These are phyloP conservation scores for Chionomys nivalis DNA, from an alignment of 2,113 vertebrate genomes.

Conservation along the genomic window DNA sequence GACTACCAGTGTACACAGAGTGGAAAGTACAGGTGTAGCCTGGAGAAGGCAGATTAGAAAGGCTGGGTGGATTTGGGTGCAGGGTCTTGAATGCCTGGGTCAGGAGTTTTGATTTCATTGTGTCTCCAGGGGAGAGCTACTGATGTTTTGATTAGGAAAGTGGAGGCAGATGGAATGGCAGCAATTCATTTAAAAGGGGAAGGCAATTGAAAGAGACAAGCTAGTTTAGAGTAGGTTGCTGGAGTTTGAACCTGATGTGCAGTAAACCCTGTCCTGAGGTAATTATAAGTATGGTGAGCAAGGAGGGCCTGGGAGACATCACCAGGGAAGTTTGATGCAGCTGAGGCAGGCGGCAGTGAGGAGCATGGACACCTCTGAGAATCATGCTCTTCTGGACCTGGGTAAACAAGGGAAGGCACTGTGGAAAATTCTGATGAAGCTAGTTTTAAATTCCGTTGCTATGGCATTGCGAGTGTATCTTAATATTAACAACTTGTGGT, in stretches of 20 bases:
- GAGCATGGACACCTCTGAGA: not conserved
- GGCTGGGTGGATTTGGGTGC: not conserved
- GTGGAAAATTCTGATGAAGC: slow-evolving; percentile 41
- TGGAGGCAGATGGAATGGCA: not conserved
- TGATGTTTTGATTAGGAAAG: slow-evolving; percentile 16
- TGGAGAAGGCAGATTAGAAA: slow-evolving; percentile 33
- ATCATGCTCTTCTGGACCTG: slow-evolving; percentile 4
- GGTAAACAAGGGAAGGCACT: not conserved
- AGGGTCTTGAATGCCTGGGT: slow-evolving; percentile 34
- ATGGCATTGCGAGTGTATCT: slow-evolving; percentile 4
- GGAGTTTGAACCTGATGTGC: not conserved
- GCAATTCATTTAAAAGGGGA: slow-evolving; percentile 11
- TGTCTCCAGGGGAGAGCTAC: not conserved
- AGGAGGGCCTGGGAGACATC: not conserved
- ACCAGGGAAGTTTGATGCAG: not conserved
- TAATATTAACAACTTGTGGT: slow-evolving; percentile 32
- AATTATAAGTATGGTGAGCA: not conserved
- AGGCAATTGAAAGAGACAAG: slow-evolving; percentile 25
- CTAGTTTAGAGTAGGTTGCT: not conserved
- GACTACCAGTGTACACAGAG: not conserved
- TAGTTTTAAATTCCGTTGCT: slow-evolving; percentile 57
- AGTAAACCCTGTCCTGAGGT: not conserved
- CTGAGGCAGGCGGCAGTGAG: not conserved
- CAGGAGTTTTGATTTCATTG: slow-evolving; percentile 26
- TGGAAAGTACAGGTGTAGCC: not conserved